Percentiles rank a stretch among this genome's conserved stretches.
These are phyloP conservation scores for Gymnorhina tibicen DNA, from an alignment of 2,113 vertebrate genomes.

Conservation along the genomic window DNA sequence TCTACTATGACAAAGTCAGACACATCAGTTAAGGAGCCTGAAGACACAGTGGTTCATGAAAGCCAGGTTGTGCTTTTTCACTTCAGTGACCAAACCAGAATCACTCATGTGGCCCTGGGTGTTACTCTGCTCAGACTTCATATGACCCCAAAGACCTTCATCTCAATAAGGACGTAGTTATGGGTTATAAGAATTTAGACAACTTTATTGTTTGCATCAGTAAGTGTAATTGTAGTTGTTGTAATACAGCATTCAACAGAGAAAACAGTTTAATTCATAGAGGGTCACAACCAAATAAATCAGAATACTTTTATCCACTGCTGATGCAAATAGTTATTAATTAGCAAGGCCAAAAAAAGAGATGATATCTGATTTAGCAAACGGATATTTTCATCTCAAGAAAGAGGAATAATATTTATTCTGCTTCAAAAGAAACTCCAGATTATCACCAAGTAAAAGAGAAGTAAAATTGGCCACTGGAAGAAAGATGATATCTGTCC, in stretches of 20 bases:
- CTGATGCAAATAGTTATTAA: background rate
- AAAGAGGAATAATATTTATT: background rate
- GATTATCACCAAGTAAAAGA: background rate
- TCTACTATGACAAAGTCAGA: background rate
- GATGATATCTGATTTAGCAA: background rate
- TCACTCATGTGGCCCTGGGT: too few relatives aligned
- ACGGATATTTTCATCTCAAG: background rate
- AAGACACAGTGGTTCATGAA: background rate
- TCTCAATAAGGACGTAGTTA: background rate
- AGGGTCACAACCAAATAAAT: background rate
- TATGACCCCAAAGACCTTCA: background rate
- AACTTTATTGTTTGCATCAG: background rate
- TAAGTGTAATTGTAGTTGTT: background rate
- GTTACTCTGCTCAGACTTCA: background rate
- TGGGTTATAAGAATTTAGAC: background rate
- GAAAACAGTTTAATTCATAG: background rate
- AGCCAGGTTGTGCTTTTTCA: background rate
- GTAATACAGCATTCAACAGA: background rate
- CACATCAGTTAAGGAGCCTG: background rate
- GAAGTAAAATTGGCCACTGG: background rate
- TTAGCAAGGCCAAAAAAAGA: background rate
- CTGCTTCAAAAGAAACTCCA: background rate
- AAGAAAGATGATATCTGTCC: background rate
- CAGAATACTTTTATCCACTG: background rate
- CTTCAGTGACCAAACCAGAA: background rate